Evolutionary conservation across 2,797 vertebrate species (phyloP).

Genomic region (Nothura maculosa): DNA sequence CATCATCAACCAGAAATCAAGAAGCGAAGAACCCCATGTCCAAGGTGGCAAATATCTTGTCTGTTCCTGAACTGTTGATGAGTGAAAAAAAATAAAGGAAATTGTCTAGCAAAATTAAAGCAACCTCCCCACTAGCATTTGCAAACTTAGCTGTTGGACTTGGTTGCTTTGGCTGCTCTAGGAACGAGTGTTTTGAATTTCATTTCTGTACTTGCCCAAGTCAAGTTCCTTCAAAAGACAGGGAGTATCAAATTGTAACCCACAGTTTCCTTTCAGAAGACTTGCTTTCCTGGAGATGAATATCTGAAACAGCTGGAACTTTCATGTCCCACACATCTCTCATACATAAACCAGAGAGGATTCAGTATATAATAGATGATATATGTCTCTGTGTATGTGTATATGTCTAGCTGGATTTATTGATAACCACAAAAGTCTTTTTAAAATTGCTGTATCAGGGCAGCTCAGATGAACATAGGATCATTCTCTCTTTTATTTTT

Average conservation of each 20-base stretch:
- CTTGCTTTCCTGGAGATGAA: constrained; percentile 25
- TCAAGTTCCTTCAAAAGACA: constrained; percentile 56
- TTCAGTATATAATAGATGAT: constrained; percentile 17
- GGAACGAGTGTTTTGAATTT: constrained; percentile 55
- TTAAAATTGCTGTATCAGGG: constrained; percentile 4
- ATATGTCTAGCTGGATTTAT: constrained; percentile 21
- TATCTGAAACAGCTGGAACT: constrained; percentile 67
- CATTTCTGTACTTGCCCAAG: constrained; percentile 53
- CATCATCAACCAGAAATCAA: background rate
- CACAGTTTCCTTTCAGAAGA: constrained; percentile 62
- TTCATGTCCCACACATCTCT: constrained; percentile 25
- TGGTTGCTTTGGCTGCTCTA: background rate
- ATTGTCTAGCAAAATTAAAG: constrained; percentile 1
- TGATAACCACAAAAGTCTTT: constrained; percentile 35
- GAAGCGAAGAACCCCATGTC: background rate
- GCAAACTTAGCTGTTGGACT: background rate
- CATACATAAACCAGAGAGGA: background rate
- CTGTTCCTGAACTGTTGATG: background rate
- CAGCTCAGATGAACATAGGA: background rate
- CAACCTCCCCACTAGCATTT: background rate
- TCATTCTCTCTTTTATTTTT: background rate
- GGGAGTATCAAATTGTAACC: constrained; percentile 52
- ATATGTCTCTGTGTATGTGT: constrained; percentile 33
- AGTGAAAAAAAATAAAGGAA: background rate
- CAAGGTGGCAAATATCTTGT: background rate